Evolutionary conservation across 2,797 vertebrate species (phyloP), one percentile per base, ranked within the genome.

Genomic region (Poecilia wingei): DNA sequence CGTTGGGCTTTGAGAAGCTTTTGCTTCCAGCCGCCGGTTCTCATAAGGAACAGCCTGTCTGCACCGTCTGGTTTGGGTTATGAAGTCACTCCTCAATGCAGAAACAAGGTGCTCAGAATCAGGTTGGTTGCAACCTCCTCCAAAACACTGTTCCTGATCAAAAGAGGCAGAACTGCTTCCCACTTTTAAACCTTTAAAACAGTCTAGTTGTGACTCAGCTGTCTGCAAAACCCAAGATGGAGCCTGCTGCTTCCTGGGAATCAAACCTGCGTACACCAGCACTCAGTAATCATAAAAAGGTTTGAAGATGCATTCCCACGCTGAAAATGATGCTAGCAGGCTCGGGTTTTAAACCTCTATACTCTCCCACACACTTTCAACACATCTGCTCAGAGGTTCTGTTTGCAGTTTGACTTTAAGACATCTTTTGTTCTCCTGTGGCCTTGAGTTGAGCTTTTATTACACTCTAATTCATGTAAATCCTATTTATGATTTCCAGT

Each of bases 401-500:
- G 82, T 76, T 81, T 31, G 79, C 71, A 77, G 49, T 82, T 77
- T 84, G 82, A 90, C 87, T 88, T 77, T 66, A 71, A 88, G 80
- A 86, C 80, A 83, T 88, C 86, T 86, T 90, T 92, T 93, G 86
- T 93, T 92, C 92, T 94, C 82, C 81, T 86, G 87, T 81, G 93
- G 86, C 87, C 92, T 92, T 88, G 43, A 83, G 78, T 90, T 88
- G 36, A 81, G 87, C 68, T 93, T 93, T 92, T 88, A 87, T 92
- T 92, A 87, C 86, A 68, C 91, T 85, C 75, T 8, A 80, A 90
- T 92, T 94, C 92, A 94, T 94, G 91, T 84, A 86, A 87, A 86
- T 94, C 93, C 92, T 93, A 91, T 94, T 93, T 91, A 90, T 94
- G 93, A 95, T 93, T 86, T 85, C 84, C 77, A 73, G 84, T 90